Evolutionary conservation across 2,888 invertebrate species (phyloP).

Genomic region (Drosophila picticornis): DNA sequence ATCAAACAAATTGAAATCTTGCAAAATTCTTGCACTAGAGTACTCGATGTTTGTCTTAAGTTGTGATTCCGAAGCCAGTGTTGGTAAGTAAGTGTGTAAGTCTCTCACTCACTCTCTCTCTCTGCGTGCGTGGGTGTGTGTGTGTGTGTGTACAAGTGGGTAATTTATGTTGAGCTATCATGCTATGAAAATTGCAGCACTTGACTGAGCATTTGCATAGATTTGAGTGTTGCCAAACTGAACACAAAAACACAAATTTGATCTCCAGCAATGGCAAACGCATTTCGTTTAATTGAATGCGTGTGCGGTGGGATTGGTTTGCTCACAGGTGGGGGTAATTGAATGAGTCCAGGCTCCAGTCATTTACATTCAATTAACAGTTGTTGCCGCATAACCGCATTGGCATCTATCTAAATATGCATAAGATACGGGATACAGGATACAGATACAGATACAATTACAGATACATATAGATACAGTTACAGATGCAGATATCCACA

Average conservation of each 20-base stretch:
- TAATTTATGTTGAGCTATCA: constrained; percentile 56
- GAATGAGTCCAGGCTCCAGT: constrained; percentile 60
- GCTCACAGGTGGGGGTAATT: constrained; percentile 69
- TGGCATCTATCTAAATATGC: constrained; percentile 43
- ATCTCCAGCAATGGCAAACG: constrained; percentile 45
- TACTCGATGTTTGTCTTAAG: constrained; percentile 56
- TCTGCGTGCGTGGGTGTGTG: constrained; percentile 3
- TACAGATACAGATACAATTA: neutral
- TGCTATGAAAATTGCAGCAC: constrained; percentile 53
- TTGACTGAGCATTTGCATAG: constrained; percentile 64
- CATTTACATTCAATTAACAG: constrained; percentile 77
- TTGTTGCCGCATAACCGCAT: constrained; percentile 48
- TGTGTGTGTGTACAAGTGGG: constrained; percentile 40
- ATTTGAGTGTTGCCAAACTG: constrained; percentile 53
- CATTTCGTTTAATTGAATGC: constrained; percentile 53
- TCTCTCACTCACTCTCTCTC: neutral
- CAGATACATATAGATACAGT: neutral
- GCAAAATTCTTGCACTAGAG: constrained; percentile 61
- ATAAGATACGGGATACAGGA: constrained; percentile 33
- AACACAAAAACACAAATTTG: constrained; percentile 62
- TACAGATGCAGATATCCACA: constrained; percentile 19
- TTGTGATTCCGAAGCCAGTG: constrained; percentile 25
- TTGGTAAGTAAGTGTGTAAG: constrained; percentile 22
- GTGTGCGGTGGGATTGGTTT: constrained; percentile 3
- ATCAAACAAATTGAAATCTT: constrained; percentile 78